Evolutionary conservation across 2,888 invertebrate species (phyloP).

Genomic region (Himalopsyche japonica): DNA sequence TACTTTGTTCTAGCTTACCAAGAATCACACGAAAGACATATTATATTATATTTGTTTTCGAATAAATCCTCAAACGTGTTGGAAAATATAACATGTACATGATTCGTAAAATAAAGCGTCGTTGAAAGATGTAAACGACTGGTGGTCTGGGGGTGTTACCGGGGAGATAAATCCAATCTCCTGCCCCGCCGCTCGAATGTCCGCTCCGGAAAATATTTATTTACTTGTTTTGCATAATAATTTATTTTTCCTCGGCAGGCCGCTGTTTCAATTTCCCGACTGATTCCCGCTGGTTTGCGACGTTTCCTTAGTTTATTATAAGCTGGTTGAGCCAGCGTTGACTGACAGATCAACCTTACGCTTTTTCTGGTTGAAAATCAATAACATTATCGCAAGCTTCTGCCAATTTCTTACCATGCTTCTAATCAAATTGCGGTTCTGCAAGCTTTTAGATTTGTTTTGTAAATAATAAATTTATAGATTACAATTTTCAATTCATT

Average conservation of each 20-base stretch:
- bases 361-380: not conserved
- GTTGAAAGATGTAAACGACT: not conserved
- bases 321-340: not conserved
- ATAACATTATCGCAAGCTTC: no score
- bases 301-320: not conserved
- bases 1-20: no score
- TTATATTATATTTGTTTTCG: no score
- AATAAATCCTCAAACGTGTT: not conserved
- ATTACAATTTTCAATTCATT: no score
- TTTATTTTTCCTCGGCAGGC: not conserved
- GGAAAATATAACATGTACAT: not conserved
- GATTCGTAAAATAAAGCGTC: not conserved
- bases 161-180: constrained; percentile 1
- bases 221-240: constrained; percentile 23
- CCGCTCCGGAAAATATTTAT: constrained; percentile 12
- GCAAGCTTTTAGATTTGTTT: no score
- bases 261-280: constrained; percentile 18
- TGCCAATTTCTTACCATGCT: no score
- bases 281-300: not conserved
- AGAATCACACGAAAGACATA: no score
- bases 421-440: no score
- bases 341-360: not conserved
- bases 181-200: constrained; percentile 8
- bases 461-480: no score
- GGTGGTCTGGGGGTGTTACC: not conserved